phyloP scores from a whole-genome alignment of 2,797 vertebrate genomes.

The Varecia variegata region DNA sequence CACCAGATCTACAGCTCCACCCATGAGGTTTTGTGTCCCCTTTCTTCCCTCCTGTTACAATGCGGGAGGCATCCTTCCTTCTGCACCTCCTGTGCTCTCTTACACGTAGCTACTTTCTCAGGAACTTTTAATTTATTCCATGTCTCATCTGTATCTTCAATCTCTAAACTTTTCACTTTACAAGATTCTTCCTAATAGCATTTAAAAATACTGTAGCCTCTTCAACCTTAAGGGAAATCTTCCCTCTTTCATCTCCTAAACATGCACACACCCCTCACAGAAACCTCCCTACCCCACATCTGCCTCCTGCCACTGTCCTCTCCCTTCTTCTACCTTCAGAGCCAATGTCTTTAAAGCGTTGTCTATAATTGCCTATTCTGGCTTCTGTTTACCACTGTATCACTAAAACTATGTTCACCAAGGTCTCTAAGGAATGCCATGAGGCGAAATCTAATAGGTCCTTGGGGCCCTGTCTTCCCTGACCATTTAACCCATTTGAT shows the following conservation, averaged over 20 bases:
- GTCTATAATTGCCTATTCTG: not conserved
- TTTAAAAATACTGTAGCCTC: not conserved
- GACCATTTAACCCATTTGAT: not conserved
- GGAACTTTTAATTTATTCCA: constrained; percentile 34
- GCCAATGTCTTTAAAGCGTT: not conserved
- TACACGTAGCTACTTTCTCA: not conserved
- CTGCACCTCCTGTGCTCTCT: not conserved
- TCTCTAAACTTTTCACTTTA: constrained; percentile 37
- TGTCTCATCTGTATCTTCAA: constrained; percentile 11
- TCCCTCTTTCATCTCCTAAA: not conserved
- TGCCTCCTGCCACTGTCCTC: not conserved
- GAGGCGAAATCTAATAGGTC: not conserved
- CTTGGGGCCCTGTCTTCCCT: not conserved
- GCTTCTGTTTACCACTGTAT: not conserved
- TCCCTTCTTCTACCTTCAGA: not conserved
- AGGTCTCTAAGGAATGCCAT: not conserved
- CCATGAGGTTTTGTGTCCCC: not conserved
- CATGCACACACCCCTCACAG: not conserved
- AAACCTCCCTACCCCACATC: not conserved
- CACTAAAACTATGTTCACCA: not conserved
- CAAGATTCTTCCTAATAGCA: not conserved
- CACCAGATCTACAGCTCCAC: not conserved
- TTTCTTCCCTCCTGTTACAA: not conserved
- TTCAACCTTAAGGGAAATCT: not conserved
- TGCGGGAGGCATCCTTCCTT: not conserved